Base-by-base conservation (phyloP, 2,113 vertebrate genomes). In the Lamprotornis superbus region DNA sequence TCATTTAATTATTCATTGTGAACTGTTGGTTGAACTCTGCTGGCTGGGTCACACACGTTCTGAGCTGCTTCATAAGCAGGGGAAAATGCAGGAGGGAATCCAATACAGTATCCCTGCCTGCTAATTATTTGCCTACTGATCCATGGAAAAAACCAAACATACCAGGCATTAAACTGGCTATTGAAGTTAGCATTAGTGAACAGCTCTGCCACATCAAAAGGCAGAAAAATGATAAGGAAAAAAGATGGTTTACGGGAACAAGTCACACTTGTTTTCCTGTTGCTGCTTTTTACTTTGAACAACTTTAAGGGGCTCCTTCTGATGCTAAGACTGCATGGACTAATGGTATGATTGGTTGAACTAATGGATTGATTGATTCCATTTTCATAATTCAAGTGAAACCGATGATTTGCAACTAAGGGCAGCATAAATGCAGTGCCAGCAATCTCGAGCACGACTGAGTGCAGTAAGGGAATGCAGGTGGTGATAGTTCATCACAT, bases 1-100 rank as follows among this genome's bases (percentile, higher is more conserved):
- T 33, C n/a, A 52, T 71, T 97, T 68, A 87, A 83, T 94, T 94
- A 95, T 93, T 96, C 85, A 76, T 64, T 21, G 61, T 68, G 82
- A 89, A 49, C 70, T 60, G 31, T 42, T 81, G 47, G 14, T 40
- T 91, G 92, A 94, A 93, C 57, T 88, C 57, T 52, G 27, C 85
- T 79, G 86, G 37, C 70, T 44, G 56, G 61, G 84, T 47, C 53
- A 49, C 60, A 9, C 4, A 23, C 0, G 0, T 52, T 76, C 71
- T 19, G 57, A 79, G 42, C 70, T 76, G 57, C 35, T 87, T 71
- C 6, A 2, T 46, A 60, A 68, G 57, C 67, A 69, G 67, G 76
- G 28, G 40, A 21, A 59, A 94, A 53, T 49, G 42, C 46, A 73
- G 79, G 70, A 79, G 67, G 67, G 77, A 93, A 90, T 87, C 40